These are phyloP conservation scores for Microctonus hyperodae DNA, from an alignment of 2,888 invertebrate species.

Conservation along the genomic window DNA sequence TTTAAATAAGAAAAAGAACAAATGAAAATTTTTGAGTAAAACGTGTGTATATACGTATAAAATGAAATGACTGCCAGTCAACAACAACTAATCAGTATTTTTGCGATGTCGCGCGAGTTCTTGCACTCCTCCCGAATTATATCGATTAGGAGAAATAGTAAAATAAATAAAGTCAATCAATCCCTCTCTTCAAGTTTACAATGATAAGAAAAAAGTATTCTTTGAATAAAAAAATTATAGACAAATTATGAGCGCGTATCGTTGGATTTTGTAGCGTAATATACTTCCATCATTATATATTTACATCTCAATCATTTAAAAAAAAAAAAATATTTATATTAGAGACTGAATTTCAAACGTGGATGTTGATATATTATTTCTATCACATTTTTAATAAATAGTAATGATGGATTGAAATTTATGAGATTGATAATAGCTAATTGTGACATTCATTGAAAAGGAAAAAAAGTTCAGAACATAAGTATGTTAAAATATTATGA, in stretches of 20 bases:
- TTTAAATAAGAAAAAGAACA: background rate
- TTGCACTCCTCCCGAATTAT: background rate
- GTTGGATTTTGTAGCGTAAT: background rate
- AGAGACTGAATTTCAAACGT: background rate
- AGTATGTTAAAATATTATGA: too few relatives aligned
- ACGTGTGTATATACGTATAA: slow-evolving; percentile 11
- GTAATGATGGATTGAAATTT: slow-evolving; percentile 4
- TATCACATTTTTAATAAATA: background rate
- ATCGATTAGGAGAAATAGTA: background rate
- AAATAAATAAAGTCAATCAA: slow-evolving; percentile 11
- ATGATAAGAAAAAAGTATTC: background rate
- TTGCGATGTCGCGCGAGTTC: slow-evolving; percentile 22
- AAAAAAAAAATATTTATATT: background rate
- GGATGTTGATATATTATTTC: background rate
- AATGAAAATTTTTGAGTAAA: background rate
- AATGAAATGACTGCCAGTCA: slow-evolving; percentile 29
- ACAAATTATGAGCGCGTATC: background rate
- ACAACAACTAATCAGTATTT: slow-evolving; percentile 33
- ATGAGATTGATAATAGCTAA: background rate
- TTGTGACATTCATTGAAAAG: slow-evolving; percentile 6
- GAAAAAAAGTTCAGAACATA: background rate
- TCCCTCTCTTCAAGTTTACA: background rate
- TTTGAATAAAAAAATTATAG: background rate
- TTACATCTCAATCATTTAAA: background rate
- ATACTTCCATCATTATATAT: background rate